phyloP scores from a whole-genome alignment of 2,113 vertebrate genomes.

The Dipodomys stephensi region DNA sequence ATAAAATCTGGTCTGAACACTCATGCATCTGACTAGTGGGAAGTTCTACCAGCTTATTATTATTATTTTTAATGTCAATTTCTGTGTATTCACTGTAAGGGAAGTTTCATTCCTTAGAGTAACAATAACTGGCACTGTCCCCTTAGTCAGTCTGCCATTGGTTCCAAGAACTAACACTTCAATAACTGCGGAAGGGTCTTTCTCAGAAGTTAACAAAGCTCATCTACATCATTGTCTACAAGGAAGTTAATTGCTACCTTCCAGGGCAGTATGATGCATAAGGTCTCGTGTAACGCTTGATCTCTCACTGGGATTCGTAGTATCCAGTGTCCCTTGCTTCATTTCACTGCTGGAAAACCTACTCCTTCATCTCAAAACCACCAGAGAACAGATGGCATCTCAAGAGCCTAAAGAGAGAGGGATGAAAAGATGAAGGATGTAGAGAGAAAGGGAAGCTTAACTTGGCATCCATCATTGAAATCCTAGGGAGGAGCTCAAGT shows the following conservation, averaged over 20 bases:
- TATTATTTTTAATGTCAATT: background rate
- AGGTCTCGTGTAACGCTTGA: too few relatives aligned
- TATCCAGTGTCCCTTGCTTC: too few relatives aligned
- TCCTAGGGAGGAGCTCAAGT: background rate
- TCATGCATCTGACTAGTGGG: background rate
- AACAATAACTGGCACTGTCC: background rate
- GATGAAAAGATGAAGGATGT: background rate
- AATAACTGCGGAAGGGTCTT: background rate
- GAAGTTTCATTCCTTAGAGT: background rate
- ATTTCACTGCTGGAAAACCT: background rate
- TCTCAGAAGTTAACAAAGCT: background rate
- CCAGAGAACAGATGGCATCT: background rate
- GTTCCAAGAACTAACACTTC: background rate
- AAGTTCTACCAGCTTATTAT: background rate
- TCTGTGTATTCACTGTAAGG: background rate
- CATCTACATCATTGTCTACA: background rate
- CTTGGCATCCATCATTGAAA: background rate
- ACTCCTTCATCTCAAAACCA: background rate
- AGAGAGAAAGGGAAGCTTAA: background rate
- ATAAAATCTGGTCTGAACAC: background rate
- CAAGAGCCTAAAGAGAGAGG: background rate
- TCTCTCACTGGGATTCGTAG: too few relatives aligned
- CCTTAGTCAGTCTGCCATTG: background rate
- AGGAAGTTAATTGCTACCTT: background rate
- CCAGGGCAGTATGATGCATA: background rate